phyloP scores from a whole-genome alignment of 1,140 invertebrate species.

The Rhynchophorus ferrugineus region DNA sequence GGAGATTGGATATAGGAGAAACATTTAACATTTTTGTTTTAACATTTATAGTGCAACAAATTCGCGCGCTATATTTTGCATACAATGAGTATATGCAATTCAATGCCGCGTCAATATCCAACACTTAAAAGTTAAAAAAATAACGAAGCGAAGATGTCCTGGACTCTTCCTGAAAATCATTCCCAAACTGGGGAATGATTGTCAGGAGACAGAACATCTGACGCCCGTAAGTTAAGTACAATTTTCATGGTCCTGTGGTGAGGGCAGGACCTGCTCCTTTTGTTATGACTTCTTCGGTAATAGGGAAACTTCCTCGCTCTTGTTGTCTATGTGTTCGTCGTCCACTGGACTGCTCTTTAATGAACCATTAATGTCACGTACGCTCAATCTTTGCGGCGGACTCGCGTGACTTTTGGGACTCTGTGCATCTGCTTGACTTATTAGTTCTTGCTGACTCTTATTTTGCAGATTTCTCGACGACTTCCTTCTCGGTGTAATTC shows the following conservation, averaged over 20 bases:
- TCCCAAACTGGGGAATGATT: no score
- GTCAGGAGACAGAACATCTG: no score
- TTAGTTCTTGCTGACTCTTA: constrained; percentile 18
- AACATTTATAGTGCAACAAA: not conserved
- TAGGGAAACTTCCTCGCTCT: constrained; percentile 33
- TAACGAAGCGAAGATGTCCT: no score
- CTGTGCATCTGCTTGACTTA: constrained; percentile 13
- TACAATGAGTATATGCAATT: no score
- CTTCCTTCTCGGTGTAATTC: constrained; percentile 27
- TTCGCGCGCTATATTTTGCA: no score
- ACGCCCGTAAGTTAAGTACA: no score
- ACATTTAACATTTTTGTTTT: not conserved
- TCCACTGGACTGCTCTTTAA: constrained; percentile 28
- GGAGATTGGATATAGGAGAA: no score
- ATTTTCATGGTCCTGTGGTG: constrained; percentile 6
- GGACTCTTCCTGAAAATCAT: no score
- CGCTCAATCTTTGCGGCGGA: constrained; percentile 27
- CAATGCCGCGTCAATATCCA: no score
- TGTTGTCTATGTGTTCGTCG: constrained; percentile 21
- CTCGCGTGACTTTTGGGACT: constrained; percentile 32
- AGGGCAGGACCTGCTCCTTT: constrained; percentile 19
- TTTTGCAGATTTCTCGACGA: constrained; percentile 27
- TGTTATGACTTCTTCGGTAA: constrained; percentile 38
- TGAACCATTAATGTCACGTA: constrained; percentile 31
- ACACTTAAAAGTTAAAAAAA: no score